phyloP scores from a whole-genome alignment of 2,113 vertebrate species.

The Ameiurus melas region DNA sequence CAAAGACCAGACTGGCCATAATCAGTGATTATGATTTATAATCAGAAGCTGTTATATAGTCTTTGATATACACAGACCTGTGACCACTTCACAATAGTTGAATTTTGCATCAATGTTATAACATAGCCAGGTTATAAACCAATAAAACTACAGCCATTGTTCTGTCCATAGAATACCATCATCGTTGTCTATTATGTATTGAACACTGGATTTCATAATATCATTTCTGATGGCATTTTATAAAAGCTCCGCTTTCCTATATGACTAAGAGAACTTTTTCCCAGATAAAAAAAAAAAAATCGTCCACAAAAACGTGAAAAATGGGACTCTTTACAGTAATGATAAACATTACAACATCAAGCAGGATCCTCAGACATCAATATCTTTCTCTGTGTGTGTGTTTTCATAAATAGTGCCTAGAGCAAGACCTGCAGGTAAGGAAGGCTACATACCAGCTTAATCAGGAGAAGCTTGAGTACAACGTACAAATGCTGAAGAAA shows the following conservation, averaged over 20 bases:
- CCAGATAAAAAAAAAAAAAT: neutral
- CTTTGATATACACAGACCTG: neutral
- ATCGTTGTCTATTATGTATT: neutral
- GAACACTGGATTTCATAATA: neutral
- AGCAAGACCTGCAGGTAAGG: constrained; percentile 74
- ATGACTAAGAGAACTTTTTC: neutral
- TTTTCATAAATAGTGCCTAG: constrained; percentile 45
- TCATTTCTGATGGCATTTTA: neutral
- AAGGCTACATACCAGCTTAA: constrained; percentile 71
- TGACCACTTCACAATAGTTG: neutral
- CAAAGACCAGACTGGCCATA: neutral
- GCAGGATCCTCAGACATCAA: neutral
- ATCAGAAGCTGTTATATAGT: neutral
- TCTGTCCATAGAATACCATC: neutral
- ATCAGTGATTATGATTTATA: too few species aligned
- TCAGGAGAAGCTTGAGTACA: constrained; percentile 81
- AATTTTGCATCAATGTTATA: neutral
- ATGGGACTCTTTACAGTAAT: neutral
- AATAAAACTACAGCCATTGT: neutral
- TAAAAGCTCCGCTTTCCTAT: neutral
- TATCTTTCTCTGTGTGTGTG: neutral
- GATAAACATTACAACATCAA: neutral
- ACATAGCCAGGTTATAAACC: neutral
- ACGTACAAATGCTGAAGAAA: constrained; percentile 77
- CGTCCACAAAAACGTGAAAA: neutral